These are phyloP conservation scores for Iselma pallidipennis DNA, from an alignment of 2,888 invertebrate species.

Conservation along the genomic window DNA sequence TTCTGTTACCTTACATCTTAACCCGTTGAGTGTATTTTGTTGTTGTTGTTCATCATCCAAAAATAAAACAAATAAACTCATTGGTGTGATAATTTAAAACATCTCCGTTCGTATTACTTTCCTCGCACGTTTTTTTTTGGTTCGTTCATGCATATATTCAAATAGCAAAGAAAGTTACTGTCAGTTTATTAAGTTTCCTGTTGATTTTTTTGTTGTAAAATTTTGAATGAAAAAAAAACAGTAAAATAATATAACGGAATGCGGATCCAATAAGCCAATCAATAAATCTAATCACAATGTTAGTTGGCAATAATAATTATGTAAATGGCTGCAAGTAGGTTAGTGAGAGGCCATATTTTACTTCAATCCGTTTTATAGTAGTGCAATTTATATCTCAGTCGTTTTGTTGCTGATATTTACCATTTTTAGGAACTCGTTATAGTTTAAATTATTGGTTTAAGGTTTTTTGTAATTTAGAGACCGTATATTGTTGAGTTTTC, in stretches of 20 bases:
- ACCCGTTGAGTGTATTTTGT: no score
- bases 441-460: conserved; percentile 9
- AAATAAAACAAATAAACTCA: no score
- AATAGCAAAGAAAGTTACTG: no score
- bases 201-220: no score
- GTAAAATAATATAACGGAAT: conserved; percentile 16
- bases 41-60: no score
- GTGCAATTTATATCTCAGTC: conserved; percentile 13
- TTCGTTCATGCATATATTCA: no score
- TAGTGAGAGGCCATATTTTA: conserved; percentile 43
- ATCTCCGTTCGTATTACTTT: no score
- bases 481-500: conserved; percentile 1
- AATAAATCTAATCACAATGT: conserved; percentile 33
- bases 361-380: conserved; percentile 23
- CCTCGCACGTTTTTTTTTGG: no score
- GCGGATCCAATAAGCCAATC: conserved; percentile 33
- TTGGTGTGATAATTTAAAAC: no score
- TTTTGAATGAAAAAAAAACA: neutral
- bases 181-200: no score
- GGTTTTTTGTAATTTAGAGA: conserved; percentile 13
- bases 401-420: conserved; percentile 8
- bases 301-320: conserved; percentile 34
- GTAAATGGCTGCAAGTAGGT: conserved; percentile 42
- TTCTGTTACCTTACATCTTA: neutral
- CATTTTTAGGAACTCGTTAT: conserved; percentile 32